Evolutionary conservation across 2,113 vertebrate species (phyloP), one percentile per base, ranked within the genome.

Genomic region (Oceanodroma tethys): DNA sequence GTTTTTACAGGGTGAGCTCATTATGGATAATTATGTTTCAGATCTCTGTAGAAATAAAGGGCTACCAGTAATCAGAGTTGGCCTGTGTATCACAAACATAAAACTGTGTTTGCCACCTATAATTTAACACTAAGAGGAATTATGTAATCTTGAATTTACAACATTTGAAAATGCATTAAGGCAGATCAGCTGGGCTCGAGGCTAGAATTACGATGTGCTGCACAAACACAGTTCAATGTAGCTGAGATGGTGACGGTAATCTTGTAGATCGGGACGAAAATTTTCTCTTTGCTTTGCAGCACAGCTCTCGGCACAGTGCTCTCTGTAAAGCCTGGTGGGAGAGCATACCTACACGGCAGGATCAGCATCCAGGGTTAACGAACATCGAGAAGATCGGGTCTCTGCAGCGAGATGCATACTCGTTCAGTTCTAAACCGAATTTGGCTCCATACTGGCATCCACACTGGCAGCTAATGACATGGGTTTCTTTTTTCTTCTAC

Each of bases 1-100:
- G 72, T 81, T 95, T 97, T 92, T 86, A 93, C 12, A 13, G 81
- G 67, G 70, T 97, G 96, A 96, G 86, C 58, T 97, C 96, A 97
- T 89, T 78, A 88, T 5, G 34, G 73, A 42, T 90, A 97, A 95
- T 93, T 89, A 95, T 11, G 60, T 56, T 92, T 96, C 74, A 96
- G 50, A 88, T 75, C 52, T 84, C 79, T 84, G 83, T 34, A 87
- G 93, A 86, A 90, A 88, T 67, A 88, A 81, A 85, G 74, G 92
- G 53, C 71, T 74, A 93, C 70, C 76, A 36, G 59, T 75, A 76
- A 82, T 34, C 66, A 92, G 71, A 88, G 82, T 14, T 96, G 91
- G 89, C 73, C 53, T 53, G 6, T 6, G 23, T 26, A 90, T 60
- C 78, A 74, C 75, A 82, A 76, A 82, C 80, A 66, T 73, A 66